Percentiles rank a stretch among this genome's conserved stretches.
These are phyloP conservation scores for Laothoe populi DNA, from an alignment of 2,888 invertebrate genomes.

Conservation along the genomic window DNA sequence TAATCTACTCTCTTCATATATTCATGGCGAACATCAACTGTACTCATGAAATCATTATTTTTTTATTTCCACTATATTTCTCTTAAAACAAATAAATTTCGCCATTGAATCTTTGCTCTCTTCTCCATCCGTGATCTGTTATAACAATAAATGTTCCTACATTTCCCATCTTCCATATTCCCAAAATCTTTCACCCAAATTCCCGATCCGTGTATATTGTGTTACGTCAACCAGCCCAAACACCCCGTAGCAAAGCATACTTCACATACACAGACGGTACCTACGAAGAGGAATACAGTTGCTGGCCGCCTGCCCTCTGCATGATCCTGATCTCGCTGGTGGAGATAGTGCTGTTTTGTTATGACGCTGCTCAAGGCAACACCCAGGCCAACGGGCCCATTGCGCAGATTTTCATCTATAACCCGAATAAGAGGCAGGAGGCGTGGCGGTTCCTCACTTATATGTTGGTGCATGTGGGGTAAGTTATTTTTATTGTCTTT, in stretches of 20 bases:
- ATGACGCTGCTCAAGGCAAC: conserved; percentile 77
- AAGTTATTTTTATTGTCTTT: conserved; percentile 52
- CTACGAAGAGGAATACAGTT: conserved; percentile 96
- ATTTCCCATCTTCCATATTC: neutral
- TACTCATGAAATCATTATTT: neutral
- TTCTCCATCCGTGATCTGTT: neutral
- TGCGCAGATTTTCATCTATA: conserved; percentile 93
- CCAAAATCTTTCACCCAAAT: conserved; percentile 25
- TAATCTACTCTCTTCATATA: neutral
- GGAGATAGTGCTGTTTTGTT: conserved; percentile 91
- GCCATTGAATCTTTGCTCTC: neutral
- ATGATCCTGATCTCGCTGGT: conserved; percentile 95
- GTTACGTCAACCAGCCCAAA: conserved; percentile 61
- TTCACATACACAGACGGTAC: conserved; percentile 88
- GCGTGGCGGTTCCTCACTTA: conserved; percentile 97
- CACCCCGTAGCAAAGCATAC: conserved; percentile 62
- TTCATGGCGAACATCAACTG: neutral
- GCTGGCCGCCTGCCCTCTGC: conserved; percentile 96
- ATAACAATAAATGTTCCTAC: conserved; percentile 12
- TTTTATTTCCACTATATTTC: neutral
- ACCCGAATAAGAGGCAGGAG: conserved; percentile 93
- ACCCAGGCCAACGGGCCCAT: conserved; percentile 89
- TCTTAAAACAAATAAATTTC: no score
- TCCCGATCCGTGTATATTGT: conserved; percentile 42
- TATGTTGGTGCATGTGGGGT: conserved; percentile 98